Percentiles rank a stretch among this genome's conserved stretches.
Conservation (phyloP, 2,797 vertebrate genomes). For the Aythya fuligula region DNA sequence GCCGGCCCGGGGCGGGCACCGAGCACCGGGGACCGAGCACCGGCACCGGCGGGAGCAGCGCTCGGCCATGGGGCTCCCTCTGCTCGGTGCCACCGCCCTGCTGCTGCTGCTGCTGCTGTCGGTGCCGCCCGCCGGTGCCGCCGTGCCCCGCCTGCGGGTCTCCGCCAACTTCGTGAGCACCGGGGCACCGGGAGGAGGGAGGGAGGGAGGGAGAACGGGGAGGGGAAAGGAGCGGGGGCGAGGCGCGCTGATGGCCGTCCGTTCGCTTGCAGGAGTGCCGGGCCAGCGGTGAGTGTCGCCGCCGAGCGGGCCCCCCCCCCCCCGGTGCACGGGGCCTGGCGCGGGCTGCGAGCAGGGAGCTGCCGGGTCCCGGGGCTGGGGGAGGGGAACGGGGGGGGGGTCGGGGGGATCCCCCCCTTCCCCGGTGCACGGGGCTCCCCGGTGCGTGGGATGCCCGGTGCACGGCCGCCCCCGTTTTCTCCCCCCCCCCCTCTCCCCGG, state of each 20-base stretch:
- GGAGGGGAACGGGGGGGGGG: not conserved
- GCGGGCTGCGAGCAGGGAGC: not conserved
- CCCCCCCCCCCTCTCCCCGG: not conserved
- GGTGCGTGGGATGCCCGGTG: not conserved
- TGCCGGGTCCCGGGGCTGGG: not conserved
- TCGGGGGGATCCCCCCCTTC: not conserved
- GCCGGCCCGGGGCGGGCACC: slow-evolving; percentile 23
- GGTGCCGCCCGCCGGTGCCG: not conserved
- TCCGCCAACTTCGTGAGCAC: slow-evolving; percentile 51
- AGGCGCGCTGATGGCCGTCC: not conserved
- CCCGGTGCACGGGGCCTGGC: not conserved
- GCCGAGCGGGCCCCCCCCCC: not conserved
- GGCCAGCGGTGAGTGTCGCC: slow-evolving; percentile 27
- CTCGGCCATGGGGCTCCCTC: not conserved
- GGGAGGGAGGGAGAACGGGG: too few relatives aligned
- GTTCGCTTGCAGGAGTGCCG: slow-evolving; percentile 46
- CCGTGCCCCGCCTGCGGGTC: slow-evolving; percentile 20
- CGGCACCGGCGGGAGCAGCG: not conserved
- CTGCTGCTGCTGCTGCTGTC: not conserved
- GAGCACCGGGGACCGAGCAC: not conserved
- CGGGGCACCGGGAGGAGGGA: not conserved
- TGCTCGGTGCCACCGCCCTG: not conserved
- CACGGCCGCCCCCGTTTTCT: not conserved
- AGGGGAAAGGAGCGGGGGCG: not conserved
- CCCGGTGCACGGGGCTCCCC: too few relatives aligned